Evolutionary conservation across 2,888 invertebrate genomes (phyloP).

Genomic region (Campoletis raptor): DNA sequence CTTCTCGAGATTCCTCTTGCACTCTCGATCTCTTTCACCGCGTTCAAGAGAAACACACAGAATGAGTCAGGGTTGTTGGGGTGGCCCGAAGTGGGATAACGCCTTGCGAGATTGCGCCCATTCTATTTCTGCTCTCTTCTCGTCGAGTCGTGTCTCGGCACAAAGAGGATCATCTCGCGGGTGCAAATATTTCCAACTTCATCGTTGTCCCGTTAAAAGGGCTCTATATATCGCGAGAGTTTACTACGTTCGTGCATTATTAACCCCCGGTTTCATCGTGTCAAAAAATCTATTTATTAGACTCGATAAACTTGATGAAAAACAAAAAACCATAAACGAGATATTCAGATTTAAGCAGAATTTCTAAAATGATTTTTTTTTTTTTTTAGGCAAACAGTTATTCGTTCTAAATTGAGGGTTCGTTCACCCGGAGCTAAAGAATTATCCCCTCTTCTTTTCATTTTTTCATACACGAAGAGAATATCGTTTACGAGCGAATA

Average conservation of each 20-base stretch:
- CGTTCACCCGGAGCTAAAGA: constrained; percentile 37
- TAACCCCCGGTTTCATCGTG: neutral
- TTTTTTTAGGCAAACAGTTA: neutral
- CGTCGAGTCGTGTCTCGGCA: constrained; percentile 34
- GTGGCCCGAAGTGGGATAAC: constrained; percentile 70
- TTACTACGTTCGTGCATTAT: constrained; percentile 20
- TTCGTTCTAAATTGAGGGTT: constrained; percentile 16
- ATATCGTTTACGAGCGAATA: constrained; percentile 10
- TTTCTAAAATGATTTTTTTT: neutral
- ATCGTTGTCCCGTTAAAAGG: constrained; percentile 54
- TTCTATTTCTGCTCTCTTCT: constrained; percentile 64
- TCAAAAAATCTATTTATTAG: neutral
- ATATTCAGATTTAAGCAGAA: neutral
- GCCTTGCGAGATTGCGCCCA: constrained; percentile 59
- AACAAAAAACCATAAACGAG: neutral
- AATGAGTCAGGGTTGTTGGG: constrained; percentile 69
- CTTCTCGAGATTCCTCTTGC: constrained; percentile 50
- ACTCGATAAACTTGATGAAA: neutral
- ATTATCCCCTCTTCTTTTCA: constrained; percentile 1
- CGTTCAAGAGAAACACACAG: constrained; percentile 48
- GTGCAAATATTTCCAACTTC: constrained; percentile 65
- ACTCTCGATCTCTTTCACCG: constrained; percentile 58
- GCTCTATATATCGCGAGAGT: constrained; percentile 30
- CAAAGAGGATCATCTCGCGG: constrained; percentile 62
- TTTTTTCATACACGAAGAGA: neutral